Evolutionary conservation across 2,888 invertebrate genomes (phyloP), one percentile per base, ranked within the genome.

Genomic region (Ectropis crepuscularia): DNA sequence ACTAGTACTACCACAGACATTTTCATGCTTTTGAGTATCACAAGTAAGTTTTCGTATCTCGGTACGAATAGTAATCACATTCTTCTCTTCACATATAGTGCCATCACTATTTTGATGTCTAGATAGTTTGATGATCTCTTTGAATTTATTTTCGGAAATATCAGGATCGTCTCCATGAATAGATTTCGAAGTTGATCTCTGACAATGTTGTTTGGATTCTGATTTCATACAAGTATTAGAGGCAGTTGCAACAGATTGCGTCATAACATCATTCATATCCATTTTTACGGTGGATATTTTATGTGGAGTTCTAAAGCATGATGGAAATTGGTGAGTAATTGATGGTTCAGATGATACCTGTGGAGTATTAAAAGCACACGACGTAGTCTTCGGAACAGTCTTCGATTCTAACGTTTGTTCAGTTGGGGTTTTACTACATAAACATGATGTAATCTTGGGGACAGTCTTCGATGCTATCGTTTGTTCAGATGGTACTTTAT

Each of bases 31-130:
- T 16, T 9, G 39, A 9, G 12, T 41, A 39, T 16, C 39, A 10
- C 8, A 51, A 41, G 7, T 5, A 50, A 6, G 10, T 42, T 41
- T 41, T n/a, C 51, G 51, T 28, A 16, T 57, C 16, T 57, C 48
- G 10, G 49, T 57, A 41, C 41, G 48, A 49, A 42, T 57, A 11
- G 47, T 63, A 41, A 59, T 59, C 7, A 59, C 41, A 11, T 54
- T 41, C 16, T 55, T 59, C 37, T 59, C 41, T 46, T 59, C 59
- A n/a, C 10, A 11, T 46, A 63, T 45, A n/a, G 50, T 47, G 6
- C 63, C 63, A 47, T 63, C 63, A 11, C 0, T 4, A 48, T 59
- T 55, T 12, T 39, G 36, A 38, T 9, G 38, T 41, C 45, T 45
- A 4, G 39, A 39, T 2, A 53, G 28, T 53, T 60, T 60, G n/a